phyloP scores from a whole-genome alignment of 30 jellyfish, hydroid and myxozoan genomes.

The Aurelia aurita region DNA sequence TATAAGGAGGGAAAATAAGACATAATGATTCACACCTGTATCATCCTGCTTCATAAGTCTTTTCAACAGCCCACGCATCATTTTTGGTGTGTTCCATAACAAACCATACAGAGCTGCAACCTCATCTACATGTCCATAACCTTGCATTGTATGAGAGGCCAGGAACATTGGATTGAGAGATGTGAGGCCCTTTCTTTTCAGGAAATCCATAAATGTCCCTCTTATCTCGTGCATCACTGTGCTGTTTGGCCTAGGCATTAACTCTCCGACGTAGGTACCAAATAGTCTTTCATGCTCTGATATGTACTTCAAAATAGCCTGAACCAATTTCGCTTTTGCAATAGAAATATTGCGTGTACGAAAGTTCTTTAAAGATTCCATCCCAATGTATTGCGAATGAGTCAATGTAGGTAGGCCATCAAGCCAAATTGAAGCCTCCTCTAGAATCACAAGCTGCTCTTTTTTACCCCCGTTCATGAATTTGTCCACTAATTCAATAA shows the following conservation, averaged over 20 bases:
- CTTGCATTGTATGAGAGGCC: slow-evolving; percentile 88
- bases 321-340: slow-evolving; percentile 29
- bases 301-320: slow-evolving; percentile 52
- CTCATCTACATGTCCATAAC: slow-evolving; percentile 92
- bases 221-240: slow-evolving; percentile 69
- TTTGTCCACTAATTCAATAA: slow-evolving; percentile 58
- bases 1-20: no score
- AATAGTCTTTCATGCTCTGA: slow-evolving; percentile 58
- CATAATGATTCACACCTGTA: slow-evolving; percentile 42
- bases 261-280: slow-evolving; percentile 87
- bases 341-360: slow-evolving; percentile 28
- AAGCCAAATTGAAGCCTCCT: slow-evolving; percentile 82
- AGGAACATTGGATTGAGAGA: slow-evolving; percentile 70
- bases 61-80: slow-evolving; percentile 61
- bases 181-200: slow-evolving; percentile 58
- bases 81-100: slow-evolving; percentile 95
- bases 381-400: slow-evolving; percentile 44
- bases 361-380: slow-evolving; percentile 40
- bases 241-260: slow-evolving; percentile 87
- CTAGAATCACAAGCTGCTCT: slow-evolving; percentile 62
- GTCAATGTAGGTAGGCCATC: slow-evolving; percentile 41
- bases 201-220: slow-evolving; percentile 81
- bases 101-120: slow-evolving; percentile 91
- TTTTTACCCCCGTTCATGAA: slow-evolving; percentile 7
- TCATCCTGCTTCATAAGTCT: slow-evolving; percentile 53